Conservation (phyloP, 2,888 invertebrate species). For the Falcaria lacertinaria region DNA sequence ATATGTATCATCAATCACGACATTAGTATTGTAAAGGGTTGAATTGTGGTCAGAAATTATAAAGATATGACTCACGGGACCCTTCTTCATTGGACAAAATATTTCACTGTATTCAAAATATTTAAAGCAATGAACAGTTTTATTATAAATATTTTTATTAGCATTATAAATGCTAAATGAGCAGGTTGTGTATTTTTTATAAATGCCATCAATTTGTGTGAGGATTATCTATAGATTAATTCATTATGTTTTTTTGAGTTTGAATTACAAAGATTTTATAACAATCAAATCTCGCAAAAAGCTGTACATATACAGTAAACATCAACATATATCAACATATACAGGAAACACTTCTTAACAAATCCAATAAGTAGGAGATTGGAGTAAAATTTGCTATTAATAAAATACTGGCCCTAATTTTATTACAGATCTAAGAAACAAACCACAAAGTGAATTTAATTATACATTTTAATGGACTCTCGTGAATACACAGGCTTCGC, state of each 20-base stretch:
- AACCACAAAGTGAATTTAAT: not conserved
- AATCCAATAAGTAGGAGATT: no score
- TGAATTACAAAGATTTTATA: not conserved
- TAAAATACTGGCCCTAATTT: not conserved
- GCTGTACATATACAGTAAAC: no score
- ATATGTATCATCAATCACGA: constrained; percentile 43
- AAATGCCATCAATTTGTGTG: constrained; percentile 25
- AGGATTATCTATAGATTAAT: constrained; percentile 23
- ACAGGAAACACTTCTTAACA: no score
- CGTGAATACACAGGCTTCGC: not conserved
- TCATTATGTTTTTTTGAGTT: constrained; percentile 4
- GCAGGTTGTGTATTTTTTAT: constrained; percentile 24
- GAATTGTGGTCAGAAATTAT: constrained; percentile 45
- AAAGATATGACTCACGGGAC: constrained; percentile 44
- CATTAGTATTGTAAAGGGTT: constrained; percentile 39
- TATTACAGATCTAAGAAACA: not conserved
- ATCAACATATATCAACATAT: no score
- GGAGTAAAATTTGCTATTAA: no score
- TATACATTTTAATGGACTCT: constrained; percentile 4
- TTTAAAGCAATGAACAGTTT: not conserved
- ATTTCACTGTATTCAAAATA: not conserved
- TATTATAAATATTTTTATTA: not conserved
- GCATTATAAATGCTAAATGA: no score
- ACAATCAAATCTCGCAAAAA: no score
- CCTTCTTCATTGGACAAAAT: constrained; percentile 18